Base-by-base conservation (phyloP, 2,888 invertebrate genomes). In the Drosophila paranaensis region DNA sequence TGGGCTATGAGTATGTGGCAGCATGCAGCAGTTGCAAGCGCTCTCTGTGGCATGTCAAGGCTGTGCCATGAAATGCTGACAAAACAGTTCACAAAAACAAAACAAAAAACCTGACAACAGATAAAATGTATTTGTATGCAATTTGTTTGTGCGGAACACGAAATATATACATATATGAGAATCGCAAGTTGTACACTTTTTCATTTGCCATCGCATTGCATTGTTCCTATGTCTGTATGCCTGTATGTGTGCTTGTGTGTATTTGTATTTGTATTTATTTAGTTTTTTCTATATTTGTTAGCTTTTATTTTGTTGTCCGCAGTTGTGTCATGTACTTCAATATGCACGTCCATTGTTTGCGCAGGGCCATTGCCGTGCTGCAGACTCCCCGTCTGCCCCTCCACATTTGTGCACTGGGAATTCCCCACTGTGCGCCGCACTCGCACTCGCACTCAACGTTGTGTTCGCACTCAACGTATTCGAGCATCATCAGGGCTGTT, bases 311-410 rank as follows among this genome's bases (percentile, higher is more conserved):
- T 60, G 53, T 60, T 54, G 62, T 68, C 71, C 79, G 56, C 78
- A 79, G 70, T 79, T 79, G 78, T 79, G 72, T 75, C 72, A 71
- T 79, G 75, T 72, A 75, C 78, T 79, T 79, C 79, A 75, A 72
- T 72, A 75, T 79, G 75, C 75, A 75, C 58, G 66, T 69, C 79
- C 79, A 79, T 79, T 79, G 78, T 79, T 70, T 72, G 74, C 60
- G 43, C 62, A 50, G 60, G 60, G 63, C 71, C 78, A 77, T 65
- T 76, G 76, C 64, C 68, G 58, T 40, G 64, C 54, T 46, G 27
- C 45, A 14, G 25, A 8, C 13, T 9, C 30, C 6, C 16, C 11
- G 33, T 5, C 48, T 11, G 30, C n/a, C 2, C 16, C 33, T 10
- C 30, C 30, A 5, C n/a, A 4, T 9, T 1, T 1, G 27, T 5